Percentiles rank a stretch among this genome's conserved stretches.
Evolutionary conservation across 2,113 vertebrate species (phyloP).

Genomic region (Menidia beryllina): DNA sequence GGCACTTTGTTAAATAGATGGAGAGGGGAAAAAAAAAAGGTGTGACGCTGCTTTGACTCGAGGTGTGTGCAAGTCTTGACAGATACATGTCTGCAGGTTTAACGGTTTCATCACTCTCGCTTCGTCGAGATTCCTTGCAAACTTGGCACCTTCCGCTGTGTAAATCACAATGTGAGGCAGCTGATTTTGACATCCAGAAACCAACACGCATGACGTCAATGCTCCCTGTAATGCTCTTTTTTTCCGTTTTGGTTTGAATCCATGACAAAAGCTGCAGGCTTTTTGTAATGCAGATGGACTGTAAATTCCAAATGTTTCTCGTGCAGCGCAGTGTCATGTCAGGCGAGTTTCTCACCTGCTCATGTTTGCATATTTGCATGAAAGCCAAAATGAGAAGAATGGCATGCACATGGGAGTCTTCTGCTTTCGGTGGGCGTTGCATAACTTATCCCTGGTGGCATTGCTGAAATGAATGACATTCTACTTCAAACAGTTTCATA

Average conservation of each 20-base stretch:
- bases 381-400: conserved; percentile 21
- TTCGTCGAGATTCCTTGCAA: neutral
- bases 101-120: conserved; percentile 7
- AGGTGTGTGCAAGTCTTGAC: neutral
- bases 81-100: neutral
- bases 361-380: conserved; percentile 4
- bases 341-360: conserved; percentile 13
- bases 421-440: conserved; percentile 19
- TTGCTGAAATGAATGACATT: conserved; percentile 45
- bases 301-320: neutral
- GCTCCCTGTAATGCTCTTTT: neutral
- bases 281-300: neutral
- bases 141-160: neutral
- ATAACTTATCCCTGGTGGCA: conserved; percentile 34
- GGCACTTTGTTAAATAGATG: conserved; percentile 12
- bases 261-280: neutral
- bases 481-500: conserved; percentile 34
- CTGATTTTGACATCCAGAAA: neutral
- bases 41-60: conserved; percentile 7
- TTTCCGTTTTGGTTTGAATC: neutral
- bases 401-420: conserved; percentile 10
- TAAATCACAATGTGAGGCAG: conserved; percentile 1
- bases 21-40: neutral
- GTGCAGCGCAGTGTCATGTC: neutral
- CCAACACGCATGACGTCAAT: conserved; percentile 6